A percentile compares a stretch with the other conserved stretches of the same genome.
These are phyloP conservation scores for Nephrotoma flavescens DNA, from an alignment of 2,888 invertebrate species.

Conservation along the genomic window DNA sequence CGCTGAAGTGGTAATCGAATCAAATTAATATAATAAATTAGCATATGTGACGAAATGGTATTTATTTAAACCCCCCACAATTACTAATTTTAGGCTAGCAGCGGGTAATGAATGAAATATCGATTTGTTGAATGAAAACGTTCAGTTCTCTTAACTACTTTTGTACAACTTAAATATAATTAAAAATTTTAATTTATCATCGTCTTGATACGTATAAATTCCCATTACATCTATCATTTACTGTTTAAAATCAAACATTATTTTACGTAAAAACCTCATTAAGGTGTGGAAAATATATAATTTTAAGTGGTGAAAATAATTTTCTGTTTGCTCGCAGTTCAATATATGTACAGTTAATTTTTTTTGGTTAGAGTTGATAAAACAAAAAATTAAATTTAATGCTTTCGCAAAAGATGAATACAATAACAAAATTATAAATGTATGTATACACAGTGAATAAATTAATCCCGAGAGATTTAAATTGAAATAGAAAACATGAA, in stretches of 20 bases:
- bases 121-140: not conserved
- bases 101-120: not conserved
- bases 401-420: not conserved
- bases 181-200: too few relatives aligned
- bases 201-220: not conserved
- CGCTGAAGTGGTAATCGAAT: not conserved
- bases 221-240: not conserved
- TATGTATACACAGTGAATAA: not conserved
- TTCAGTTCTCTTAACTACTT: too few relatives aligned
- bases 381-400: constrained; percentile 1
- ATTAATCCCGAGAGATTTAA: not conserved
- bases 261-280: not conserved
- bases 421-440: not conserved
- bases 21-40: not conserved
- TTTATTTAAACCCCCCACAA: not conserved
- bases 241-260: not conserved
- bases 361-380: not conserved
- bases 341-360: not conserved
- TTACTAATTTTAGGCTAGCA: not conserved
- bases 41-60: not conserved
- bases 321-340: not conserved
- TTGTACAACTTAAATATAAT: too few relatives aligned
- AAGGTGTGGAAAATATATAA: not conserved
- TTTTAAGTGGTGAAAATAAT: not conserved
- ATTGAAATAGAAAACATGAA: not conserved